These are phyloP conservation scores for Trachelus tabidus DNA, from an alignment of 2,888 invertebrate genomes.

Conservation along the genomic window DNA sequence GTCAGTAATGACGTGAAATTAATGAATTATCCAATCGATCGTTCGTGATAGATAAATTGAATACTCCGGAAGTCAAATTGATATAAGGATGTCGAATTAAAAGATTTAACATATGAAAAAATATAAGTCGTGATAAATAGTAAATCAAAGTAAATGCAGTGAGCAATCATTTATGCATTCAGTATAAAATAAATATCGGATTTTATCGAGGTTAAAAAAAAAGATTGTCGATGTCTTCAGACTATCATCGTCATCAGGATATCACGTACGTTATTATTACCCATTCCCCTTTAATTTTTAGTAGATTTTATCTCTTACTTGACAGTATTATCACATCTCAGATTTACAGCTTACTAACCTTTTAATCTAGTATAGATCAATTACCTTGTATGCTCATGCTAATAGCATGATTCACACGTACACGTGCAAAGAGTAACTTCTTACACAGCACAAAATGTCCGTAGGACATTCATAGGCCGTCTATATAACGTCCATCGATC, in stretches of 20 bases:
- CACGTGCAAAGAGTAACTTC: background rate
- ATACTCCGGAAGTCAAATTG: background rate
- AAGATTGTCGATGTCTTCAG: background rate
- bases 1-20: background rate
- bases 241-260: background rate
- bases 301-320: background rate
- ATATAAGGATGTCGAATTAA: background rate
- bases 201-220: background rate
- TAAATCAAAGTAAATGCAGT: background rate
- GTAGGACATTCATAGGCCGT: background rate
- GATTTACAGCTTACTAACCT: background rate
- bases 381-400: background rate
- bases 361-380: background rate
- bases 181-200: background rate
- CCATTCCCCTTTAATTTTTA: background rate
- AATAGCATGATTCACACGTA: background rate
- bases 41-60: background rate
- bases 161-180: background rate
- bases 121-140: too few relatives aligned
- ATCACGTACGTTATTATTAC: background rate
- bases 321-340: background rate
- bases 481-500: background rate
- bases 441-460: background rate
- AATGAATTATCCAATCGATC: background rate
- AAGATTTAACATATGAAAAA: background rate